phyloP scores from a whole-genome alignment of 2,113 vertebrate genomes.

The Erythrocercus mccallii region DNA sequence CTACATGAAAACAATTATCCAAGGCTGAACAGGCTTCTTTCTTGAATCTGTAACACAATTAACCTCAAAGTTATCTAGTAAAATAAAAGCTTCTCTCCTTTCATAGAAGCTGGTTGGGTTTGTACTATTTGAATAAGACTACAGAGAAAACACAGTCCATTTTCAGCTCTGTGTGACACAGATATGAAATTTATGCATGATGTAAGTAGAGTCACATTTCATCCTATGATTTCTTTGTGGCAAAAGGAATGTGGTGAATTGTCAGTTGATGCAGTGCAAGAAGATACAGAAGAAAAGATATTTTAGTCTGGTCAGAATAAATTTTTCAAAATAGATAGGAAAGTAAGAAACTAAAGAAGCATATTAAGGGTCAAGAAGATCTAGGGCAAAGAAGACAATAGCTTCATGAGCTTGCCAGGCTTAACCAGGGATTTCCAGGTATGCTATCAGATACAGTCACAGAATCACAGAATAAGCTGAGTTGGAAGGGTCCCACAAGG shows the following conservation, averaged over 20 bases:
- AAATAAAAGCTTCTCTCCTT: constrained; percentile 8
- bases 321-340: neutral
- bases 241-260: neutral
- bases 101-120: neutral
- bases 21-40: neutral
- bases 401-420: neutral
- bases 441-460: neutral
- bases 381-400: neutral
- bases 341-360: neutral
- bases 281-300: neutral
- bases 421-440: neutral
- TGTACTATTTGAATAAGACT: neutral
- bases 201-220: neutral
- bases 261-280: neutral
- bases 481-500: neutral
- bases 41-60: constrained; percentile 24
- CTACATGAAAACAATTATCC: constrained; percentile 40
- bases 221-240: neutral
- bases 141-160: neutral
- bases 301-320: neutral
- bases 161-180: neutral
- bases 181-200: neutral
- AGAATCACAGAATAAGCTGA: neutral
- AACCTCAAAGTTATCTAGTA: constrained; percentile 28
- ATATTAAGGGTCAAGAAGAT: neutral